Conservation (phyloP, 2,888 invertebrate genomes). For the Cephalotes varians region DNA sequence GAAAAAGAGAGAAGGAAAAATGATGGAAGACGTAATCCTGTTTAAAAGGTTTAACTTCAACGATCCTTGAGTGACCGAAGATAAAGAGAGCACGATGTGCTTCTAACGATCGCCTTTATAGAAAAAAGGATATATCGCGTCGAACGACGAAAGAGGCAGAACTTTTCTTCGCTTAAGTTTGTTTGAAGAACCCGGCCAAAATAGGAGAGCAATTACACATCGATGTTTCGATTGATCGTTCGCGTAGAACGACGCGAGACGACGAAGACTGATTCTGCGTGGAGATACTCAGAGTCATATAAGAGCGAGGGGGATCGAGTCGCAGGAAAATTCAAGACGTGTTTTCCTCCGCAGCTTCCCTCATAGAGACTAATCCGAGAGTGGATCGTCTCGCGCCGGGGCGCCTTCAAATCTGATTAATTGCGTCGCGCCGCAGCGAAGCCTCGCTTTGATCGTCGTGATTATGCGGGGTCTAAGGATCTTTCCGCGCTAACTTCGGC, state of each 20-base stretch:
- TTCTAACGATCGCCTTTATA: constrained; percentile 10
- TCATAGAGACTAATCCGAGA: constrained; percentile 13
- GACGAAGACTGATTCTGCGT: neutral
- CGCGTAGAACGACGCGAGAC: neutral
- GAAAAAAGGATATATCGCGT: neutral
- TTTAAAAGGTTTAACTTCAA: constrained; percentile 76
- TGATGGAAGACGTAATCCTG: constrained; percentile 76
- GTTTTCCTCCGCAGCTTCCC: constrained; percentile 2
- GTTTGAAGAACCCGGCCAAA: neutral
- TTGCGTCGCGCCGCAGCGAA: constrained; percentile 16
- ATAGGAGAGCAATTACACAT: neutral
- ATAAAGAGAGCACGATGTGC: constrained; percentile 56
- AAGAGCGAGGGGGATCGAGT: neutral
- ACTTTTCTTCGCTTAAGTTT: constrained; percentile 5
- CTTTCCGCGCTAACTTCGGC: constrained; percentile 8
- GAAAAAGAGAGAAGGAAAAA: constrained; percentile 55
- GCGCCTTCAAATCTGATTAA: constrained; percentile 35
- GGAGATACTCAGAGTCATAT: neutral
- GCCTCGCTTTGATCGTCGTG: constrained; percentile 12
- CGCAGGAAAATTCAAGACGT: constrained; percentile 4
- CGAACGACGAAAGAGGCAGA: neutral
- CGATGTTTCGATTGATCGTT: constrained; percentile 17
- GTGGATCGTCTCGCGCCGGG: constrained; percentile 6
- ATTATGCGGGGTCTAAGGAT: constrained; percentile 4
- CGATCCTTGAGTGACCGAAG: constrained; percentile 73